Evolutionary conservation across 2,113 vertebrate species (phyloP).

Genomic region (Brachyhypopomus occidentalis): DNA sequence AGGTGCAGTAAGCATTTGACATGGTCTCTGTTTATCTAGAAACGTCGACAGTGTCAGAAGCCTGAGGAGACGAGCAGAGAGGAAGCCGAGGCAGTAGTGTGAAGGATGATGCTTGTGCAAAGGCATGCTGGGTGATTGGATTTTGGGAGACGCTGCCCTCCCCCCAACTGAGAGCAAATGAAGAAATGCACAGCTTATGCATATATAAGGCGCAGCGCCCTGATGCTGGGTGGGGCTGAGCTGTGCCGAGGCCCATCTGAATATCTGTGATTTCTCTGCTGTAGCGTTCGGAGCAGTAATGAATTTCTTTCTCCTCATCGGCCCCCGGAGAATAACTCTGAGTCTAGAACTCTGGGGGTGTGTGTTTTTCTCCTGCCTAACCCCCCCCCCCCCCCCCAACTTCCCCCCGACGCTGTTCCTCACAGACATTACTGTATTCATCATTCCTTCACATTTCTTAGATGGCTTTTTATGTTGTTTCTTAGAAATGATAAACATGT

Average conservation of each 20-base stretch:
- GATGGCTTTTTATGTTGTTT: not conserved
- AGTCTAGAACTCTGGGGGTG: not conserved
- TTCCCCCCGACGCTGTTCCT: not conserved
- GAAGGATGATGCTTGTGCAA: slow-evolving; percentile 49
- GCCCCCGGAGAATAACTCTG: not conserved
- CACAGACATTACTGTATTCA: too few species aligned
- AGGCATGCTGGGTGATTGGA: slow-evolving; percentile 44
- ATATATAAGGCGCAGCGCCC: slow-evolving; percentile 39
- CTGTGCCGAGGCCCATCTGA: not conserved
- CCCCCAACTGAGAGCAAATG: slow-evolving; percentile 31
- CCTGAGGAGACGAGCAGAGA: slow-evolving; percentile 29
- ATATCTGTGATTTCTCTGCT: not conserved
- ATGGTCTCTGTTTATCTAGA: slow-evolving; percentile 35
- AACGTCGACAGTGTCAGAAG: slow-evolving; percentile 28
- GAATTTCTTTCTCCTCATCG: not conserved
- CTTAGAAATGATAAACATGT: slow-evolving; percentile 1
- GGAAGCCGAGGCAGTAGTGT: slow-evolving; percentile 42
- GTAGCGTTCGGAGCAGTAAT: not conserved
- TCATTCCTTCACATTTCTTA: not conserved
- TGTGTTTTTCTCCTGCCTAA: not conserved
- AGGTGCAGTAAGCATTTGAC: slow-evolving; percentile 16
- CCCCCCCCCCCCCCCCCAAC: not conserved
- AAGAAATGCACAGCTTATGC: slow-evolving; percentile 47
- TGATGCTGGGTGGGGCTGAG: slow-evolving; percentile 1
- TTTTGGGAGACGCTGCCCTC: slow-evolving; percentile 38